Evolutionary conservation across 2,797 vertebrate species (phyloP), one percentile per base, ranked within the genome.

Genomic region (Threskiornis aethiopicus): DNA sequence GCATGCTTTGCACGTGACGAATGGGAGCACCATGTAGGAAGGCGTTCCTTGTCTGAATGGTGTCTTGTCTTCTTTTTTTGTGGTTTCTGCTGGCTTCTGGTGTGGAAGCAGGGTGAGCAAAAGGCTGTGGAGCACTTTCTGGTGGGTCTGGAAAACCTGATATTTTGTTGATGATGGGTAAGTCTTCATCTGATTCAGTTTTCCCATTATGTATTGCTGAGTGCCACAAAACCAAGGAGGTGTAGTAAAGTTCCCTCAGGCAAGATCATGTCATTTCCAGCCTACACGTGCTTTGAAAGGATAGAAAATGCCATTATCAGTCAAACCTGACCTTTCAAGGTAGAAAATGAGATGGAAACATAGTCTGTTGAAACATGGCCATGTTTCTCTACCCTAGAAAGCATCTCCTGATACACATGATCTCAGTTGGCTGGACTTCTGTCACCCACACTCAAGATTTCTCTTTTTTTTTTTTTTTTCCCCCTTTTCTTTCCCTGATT

Each of bases 221-320:
- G 66, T 54, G 49, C 47, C 28, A 77, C 58, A 44, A 95, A 90
- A 88, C 18, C 83, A 84, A 35, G 20, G 55, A 91, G 46, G 85
- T 90, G 51, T 90, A 86, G 47, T 31, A 91, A 86, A 89, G 39
- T 31, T 93, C 87, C 85, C 76, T 94, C 37, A 84, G 85, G 83
- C 79, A 88, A 90, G 61, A 67, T 67, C 61, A 75, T 90, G 80
- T 57, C 4, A 41, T 77, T 92, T 84, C 46, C 49, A 95, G 65
- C 28, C 66, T 84, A 75, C 33, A 19, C 47, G 55, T 78, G 39
- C 46, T 92, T 90, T 92, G 82, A 33, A 88, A 83, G 39, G 35
- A 54, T 44, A 57, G 52, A 81, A 93, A 85, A 91, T 67, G 25
- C 35, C 62, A 59, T 70, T 85, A 85, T 59, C 89, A 91, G 75